phyloP scores from a whole-genome alignment of 1,140 invertebrate genomes.

The Musca domestica region DNA sequence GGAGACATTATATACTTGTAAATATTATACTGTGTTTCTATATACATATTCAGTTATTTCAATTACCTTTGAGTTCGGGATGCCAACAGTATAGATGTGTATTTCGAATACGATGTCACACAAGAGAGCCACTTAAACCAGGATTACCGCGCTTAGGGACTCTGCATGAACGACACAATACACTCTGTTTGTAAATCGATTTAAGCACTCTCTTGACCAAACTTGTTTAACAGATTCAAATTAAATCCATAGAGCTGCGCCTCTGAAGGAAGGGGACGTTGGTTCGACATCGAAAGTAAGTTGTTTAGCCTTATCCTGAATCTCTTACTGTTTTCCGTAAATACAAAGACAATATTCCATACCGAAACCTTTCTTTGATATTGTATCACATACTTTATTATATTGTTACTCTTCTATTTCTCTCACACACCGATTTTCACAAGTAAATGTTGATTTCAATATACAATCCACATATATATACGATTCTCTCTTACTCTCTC shows the following conservation, averaged over 20 bases:
- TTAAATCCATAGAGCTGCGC: constrained; percentile 4
- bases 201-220: too few species aligned
- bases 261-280: constrained; percentile 10
- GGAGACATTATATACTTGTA: too few species aligned
- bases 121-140: too few species aligned
- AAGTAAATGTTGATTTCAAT: constrained; percentile 20
- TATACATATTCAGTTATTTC: too few species aligned
- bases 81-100: too few species aligned
- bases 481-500: too few species aligned
- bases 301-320: neutral
- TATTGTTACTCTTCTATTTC: constrained; percentile 3
- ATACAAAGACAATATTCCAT: constrained; percentile 9
- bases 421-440: constrained; percentile 13
- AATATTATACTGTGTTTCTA: too few species aligned
- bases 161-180: too few species aligned
- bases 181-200: too few species aligned
- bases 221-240: neutral
- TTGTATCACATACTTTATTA: constrained; percentile 3
- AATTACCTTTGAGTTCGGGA: too few species aligned
- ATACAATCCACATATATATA: constrained; percentile 12
- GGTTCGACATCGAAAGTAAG: constrained; percentile 9
- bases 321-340: neutral
- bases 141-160: too few species aligned
- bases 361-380: neutral
- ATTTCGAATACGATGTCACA: too few species aligned